Percentiles rank a stretch among this genome's conserved stretches.
phyloP scores from a whole-genome alignment of 2,888 invertebrate species.

The Cheilosia scutellata region DNA sequence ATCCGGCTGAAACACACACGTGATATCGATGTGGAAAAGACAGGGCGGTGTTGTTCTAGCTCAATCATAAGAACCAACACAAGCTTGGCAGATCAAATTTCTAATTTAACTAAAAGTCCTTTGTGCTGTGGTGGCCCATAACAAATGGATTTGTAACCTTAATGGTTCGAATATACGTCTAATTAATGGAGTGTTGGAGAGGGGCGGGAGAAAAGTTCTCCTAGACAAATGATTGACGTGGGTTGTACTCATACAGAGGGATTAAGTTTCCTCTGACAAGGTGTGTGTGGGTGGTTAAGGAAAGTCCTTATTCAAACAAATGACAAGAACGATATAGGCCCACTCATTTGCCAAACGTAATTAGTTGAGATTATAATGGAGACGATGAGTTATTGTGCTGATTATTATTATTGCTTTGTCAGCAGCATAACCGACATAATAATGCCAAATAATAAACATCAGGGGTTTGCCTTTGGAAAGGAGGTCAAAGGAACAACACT shows the following conservation, averaged over 20 bases:
- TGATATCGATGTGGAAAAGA: slow-evolving; percentile 23
- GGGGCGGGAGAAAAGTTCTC: not conserved
- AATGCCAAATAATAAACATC: not conserved
- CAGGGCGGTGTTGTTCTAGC: slow-evolving; percentile 2
- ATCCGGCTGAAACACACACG: slow-evolving; percentile 19
- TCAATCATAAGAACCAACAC: not conserved
- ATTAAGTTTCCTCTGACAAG: slow-evolving; percentile 23
- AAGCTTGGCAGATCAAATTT: slow-evolving; percentile 58
- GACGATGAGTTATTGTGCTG: slow-evolving; percentile 28
- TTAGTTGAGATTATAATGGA: slow-evolving; percentile 25
- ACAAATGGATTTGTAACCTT: slow-evolving; percentile 31
- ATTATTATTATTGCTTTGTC: slow-evolving; percentile 6
- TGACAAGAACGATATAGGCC: not conserved
- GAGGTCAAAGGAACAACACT: too few species aligned
- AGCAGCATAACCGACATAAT: not conserved
- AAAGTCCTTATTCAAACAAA: not conserved
- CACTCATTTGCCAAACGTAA: slow-evolving; percentile 1
- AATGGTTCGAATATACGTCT: slow-evolving; percentile 16
- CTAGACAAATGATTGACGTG: slow-evolving; percentile 43
- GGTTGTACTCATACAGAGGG: not conserved
- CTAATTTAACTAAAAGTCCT: slow-evolving; percentile 59
- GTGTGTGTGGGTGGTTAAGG: not conserved
- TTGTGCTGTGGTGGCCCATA: slow-evolving; percentile 25
- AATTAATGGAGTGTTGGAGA: slow-evolving; percentile 28
- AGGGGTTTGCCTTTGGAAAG: not conserved